phyloP scores from a whole-genome alignment of 2,797 vertebrate species.

The Macroramphosus scolopax region DNA sequence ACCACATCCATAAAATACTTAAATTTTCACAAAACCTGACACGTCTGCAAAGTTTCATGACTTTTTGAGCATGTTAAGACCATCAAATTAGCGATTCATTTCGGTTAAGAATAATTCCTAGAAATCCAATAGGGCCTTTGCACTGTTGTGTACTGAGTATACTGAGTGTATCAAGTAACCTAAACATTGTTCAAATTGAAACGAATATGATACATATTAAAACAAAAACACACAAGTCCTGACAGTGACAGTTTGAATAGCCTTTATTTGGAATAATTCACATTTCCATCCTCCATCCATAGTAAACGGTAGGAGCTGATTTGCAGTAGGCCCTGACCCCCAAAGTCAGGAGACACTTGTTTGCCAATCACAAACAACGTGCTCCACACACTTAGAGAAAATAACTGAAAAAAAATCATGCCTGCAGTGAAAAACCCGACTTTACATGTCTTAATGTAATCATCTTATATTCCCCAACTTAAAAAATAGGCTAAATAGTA shows the following conservation, averaged over 20 bases:
- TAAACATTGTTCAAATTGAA: background rate
- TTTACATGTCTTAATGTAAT: constrained; percentile 57
- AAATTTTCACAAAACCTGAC: too few species aligned
- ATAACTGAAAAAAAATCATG: constrained; percentile 41
- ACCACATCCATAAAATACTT: too few species aligned
- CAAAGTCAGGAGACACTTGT: constrained; percentile 24
- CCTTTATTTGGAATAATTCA: constrained; percentile 68
- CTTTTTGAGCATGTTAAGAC: too few species aligned
- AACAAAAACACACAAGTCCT: background rate
- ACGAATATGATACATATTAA: background rate
- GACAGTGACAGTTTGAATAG: constrained; percentile 15
- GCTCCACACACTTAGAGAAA: background rate
- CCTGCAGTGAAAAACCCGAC: constrained; percentile 50
- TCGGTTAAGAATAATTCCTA: too few species aligned
- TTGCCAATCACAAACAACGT: constrained; percentile 1
- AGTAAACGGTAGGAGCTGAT: constrained; percentile 52
- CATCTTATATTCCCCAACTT: constrained; percentile 51
- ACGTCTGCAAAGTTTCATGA: too few species aligned
- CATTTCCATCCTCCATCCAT: constrained; percentile 40
- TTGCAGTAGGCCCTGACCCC: constrained; percentile 32
- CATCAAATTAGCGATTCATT: too few species aligned
- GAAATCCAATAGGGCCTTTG: too few species aligned
- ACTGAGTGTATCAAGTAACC: too few species aligned
- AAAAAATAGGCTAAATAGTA: constrained; percentile 70
- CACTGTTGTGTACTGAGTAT: too few species aligned